Percentiles rank a stretch among this genome's conserved stretches.
These are phyloP conservation scores for Pteria penguin DNA, from an alignment of 2,888 invertebrate species.

Conservation along the genomic window DNA sequence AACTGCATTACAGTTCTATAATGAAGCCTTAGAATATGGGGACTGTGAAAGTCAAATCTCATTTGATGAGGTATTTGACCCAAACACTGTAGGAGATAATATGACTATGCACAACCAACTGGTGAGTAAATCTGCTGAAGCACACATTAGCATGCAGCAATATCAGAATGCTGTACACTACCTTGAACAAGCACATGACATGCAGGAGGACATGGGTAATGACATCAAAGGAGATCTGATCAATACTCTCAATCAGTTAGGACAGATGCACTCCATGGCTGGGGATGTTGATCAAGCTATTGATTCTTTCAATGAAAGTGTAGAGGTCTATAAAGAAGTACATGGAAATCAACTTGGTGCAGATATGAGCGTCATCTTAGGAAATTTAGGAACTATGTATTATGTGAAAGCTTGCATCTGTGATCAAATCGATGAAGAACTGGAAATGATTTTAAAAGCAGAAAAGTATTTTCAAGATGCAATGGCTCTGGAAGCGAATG, in stretches of 20 bases:
- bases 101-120: slow-evolving; percentile 78
- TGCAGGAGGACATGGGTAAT: slow-evolving; percentile 76
- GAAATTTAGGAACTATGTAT: slow-evolving; percentile 77
- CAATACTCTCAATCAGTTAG: slow-evolving; percentile 74
- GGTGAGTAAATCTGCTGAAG: slow-evolving; percentile 77
- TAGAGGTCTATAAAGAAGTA: slow-evolving; percentile 75
- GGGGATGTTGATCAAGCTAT: slow-evolving; percentile 78
- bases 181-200: slow-evolving; percentile 77
- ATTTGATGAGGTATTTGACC: slow-evolving; percentile 63
- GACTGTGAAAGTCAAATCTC: slow-evolving; percentile 65
- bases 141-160: slow-evolving; percentile 77
- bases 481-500: slow-evolving; percentile 67
- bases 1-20: slow-evolving; percentile 73
- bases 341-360: slow-evolving; percentile 71
- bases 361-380: slow-evolving; percentile 74
- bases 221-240: slow-evolving; percentile 78
- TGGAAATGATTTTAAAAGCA: slow-evolving; percentile 71
- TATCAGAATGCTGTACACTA: slow-evolving; percentile 76
- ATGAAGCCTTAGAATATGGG: slow-evolving; percentile 75
- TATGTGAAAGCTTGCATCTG: slow-evolving; percentile 78
- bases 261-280: slow-evolving; percentile 76
- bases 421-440: slow-evolving; percentile 71
- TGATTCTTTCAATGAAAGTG: slow-evolving; percentile 76
- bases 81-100: slow-evolving; percentile 66
- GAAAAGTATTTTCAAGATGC: slow-evolving; percentile 77